phyloP scores from a whole-genome alignment of 1,140 invertebrate species.

The Yoshiicerus persimilis region DNA sequence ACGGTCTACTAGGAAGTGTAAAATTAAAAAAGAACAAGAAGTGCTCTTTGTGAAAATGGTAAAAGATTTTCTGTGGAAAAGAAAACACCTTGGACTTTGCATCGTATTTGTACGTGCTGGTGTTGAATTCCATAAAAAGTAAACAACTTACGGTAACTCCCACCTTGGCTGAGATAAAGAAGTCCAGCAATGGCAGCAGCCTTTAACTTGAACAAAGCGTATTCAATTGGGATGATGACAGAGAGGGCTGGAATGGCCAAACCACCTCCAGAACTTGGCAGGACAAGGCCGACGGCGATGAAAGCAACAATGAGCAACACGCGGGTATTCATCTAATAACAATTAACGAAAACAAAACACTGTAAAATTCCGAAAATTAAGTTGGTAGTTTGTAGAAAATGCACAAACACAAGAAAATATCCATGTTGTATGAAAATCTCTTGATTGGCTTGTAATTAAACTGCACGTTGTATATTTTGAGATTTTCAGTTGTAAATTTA shows the following conservation, averaged over 20 bases:
- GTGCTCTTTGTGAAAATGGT: not conserved
- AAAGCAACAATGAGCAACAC: constrained; percentile 25
- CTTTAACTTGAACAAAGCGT: constrained; percentile 40
- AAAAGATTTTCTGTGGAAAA: not conserved
- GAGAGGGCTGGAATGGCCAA: constrained; percentile 24
- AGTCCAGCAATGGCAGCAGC: constrained; percentile 33
- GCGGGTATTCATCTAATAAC: constrained; percentile 15
- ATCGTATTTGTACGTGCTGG: not conserved
- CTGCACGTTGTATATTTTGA: not conserved
- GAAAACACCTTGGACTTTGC: not conserved
- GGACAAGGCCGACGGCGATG: constrained; percentile 5
- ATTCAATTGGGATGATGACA: constrained; percentile 34
- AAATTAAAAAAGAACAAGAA: not conserved
- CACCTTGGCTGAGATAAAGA: not conserved
- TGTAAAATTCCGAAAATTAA: not conserved
- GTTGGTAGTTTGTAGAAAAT: not conserved
- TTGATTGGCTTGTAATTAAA: not conserved
- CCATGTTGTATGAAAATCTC: not conserved
- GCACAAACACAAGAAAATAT: not conserved
- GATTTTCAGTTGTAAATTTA: not conserved
- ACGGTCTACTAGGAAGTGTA: not conserved
- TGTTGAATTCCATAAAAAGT: not conserved
- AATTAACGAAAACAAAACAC: not conserved
- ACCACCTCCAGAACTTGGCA: not conserved
- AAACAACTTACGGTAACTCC: not conserved